A percentile compares a stretch with the other conserved stretches of the same genome.
Evolutionary conservation across 2,888 invertebrate genomes (phyloP).

Genomic region (Trissoscelio sp.): DNA sequence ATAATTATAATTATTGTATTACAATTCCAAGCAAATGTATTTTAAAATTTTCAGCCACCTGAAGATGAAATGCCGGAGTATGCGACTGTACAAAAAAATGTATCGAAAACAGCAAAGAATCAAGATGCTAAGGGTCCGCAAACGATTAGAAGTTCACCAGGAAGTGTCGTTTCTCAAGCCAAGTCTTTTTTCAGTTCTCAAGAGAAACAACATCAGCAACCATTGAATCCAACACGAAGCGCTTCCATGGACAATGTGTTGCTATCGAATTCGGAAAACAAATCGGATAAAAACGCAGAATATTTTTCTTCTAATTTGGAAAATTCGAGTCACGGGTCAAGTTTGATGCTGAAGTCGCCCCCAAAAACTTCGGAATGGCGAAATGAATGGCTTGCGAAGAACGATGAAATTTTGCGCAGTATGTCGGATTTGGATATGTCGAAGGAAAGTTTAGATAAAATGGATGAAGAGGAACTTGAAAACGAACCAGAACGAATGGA

Average conservation of each 20-base stretch:
- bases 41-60: conserved; percentile 28
- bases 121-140: conserved; percentile 61
- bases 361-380: conserved; percentile 81
- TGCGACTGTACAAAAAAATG: conserved; percentile 80
- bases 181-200: conserved; percentile 69
- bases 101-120: conserved; percentile 61
- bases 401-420: conserved; percentile 79
- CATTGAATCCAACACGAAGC: conserved; percentile 75
- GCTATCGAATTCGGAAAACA: conserved; percentile 63
- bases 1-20: too few relatives aligned
- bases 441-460: conserved; percentile 68
- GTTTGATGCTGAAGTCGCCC: conserved; percentile 75
- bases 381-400: conserved; percentile 81
- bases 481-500: conserved; percentile 75
- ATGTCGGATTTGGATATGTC: conserved; percentile 74
- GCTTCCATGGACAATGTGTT: conserved; percentile 74
- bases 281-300: conserved; percentile 71
- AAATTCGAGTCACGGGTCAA: conserved; percentile 73
- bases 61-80: conserved; percentile 77
- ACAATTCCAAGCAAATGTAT: too few relatives aligned
- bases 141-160: conserved; percentile 56
- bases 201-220: conserved; percentile 71
- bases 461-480: conserved; percentile 68
- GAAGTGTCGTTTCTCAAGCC: conserved; percentile 70
- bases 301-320: conserved; percentile 69